Percentiles rank a stretch among this genome's conserved stretches.
These are phyloP conservation scores for Eufriesea mexicana DNA, from an alignment of 1,140 invertebrate species.

Conservation along the genomic window DNA sequence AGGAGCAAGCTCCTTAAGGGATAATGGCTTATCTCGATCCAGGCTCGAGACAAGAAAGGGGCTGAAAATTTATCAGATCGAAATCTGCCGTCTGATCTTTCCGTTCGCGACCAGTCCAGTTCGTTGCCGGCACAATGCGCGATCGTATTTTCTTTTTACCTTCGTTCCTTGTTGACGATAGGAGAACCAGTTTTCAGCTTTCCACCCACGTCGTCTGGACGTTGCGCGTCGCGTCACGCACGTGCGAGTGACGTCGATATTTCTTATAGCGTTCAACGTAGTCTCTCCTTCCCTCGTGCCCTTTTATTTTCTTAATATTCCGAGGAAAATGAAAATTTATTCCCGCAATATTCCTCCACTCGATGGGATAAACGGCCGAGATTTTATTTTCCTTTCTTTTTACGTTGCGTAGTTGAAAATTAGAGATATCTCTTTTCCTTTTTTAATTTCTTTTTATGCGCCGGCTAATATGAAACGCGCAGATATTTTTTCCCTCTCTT, in stretches of 20 bases:
- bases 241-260: slow-evolving; percentile 5
- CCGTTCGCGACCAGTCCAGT: neutral
- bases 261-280: neutral
- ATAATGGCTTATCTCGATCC: slow-evolving; percentile 66
- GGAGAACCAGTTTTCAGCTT: slow-evolving; percentile 31
- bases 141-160: neutral
- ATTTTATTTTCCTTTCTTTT: neutral
- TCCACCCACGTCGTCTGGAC: slow-evolving; percentile 2
- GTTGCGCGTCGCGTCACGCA: neutral
- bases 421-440: neutral
- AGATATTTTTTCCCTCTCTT: neutral
- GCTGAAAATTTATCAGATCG: slow-evolving; percentile 31
- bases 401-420: neutral
- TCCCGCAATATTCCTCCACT: too few relatives aligned
- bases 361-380: neutral
- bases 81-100: slow-evolving; percentile 14
- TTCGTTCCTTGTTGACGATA: slow-evolving; percentile 11
- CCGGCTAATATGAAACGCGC: too few relatives aligned
- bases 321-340: neutral
- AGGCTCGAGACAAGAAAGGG: slow-evolving; percentile 28
- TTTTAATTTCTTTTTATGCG: neutral
- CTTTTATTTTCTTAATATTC: neutral
- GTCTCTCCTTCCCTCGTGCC: too few relatives aligned
- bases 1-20: slow-evolving; percentile 61
- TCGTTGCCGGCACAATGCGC: slow-evolving; percentile 1